Evolutionary conservation across 1,140 invertebrate species (phyloP), one percentile per base, ranked within the genome.

Genomic region (Sinella curviseta): DNA sequence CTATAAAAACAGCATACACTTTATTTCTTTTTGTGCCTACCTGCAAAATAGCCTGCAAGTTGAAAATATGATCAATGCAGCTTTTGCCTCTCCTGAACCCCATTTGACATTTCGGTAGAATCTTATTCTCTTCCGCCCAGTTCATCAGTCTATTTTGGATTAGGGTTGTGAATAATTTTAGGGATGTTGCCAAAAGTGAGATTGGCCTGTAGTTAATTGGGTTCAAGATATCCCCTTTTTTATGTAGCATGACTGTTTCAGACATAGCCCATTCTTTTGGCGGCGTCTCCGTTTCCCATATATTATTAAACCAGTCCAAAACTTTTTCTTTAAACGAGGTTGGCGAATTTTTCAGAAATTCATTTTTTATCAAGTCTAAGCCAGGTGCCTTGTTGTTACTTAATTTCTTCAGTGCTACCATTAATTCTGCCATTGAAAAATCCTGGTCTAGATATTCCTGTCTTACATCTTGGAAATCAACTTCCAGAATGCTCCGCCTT

Each of bases 1-100:
- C 76, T n/a, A 77, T 24, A 34, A 57, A 77, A 30, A 55, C 12
- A 16, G 76, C 76, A 33, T 39, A 77, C 30, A 77, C 26, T 31
- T 34, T 54, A 39, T 2, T 39, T 48, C 28, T 75, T 39, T 48
- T 36, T n/a, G 74, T 39, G 14, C 17, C 24, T 39, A 30, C 16
- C 24, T 24, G 74, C 34, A 82, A 80, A 48, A 85, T 80, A 17
- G 76, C 77, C n/a, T 79, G 77, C 26, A 84, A 57, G 0, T 55
- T 77, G 60, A 84, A 82, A 16, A 84, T 76, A 4, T 84, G 82
- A 24, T 84, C 81, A 2, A 24, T 48, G 65, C 79, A 84, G 3
- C 84, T 75, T 57, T 78, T 81, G 1, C 60, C 54, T 73, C 74
- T 80, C 35, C 83, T 77, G 48, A 84, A 83, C 12, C 83, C 83